Conservation (phyloP, 2,888 invertebrate species). For the Micoletzkya japonica region DNA sequence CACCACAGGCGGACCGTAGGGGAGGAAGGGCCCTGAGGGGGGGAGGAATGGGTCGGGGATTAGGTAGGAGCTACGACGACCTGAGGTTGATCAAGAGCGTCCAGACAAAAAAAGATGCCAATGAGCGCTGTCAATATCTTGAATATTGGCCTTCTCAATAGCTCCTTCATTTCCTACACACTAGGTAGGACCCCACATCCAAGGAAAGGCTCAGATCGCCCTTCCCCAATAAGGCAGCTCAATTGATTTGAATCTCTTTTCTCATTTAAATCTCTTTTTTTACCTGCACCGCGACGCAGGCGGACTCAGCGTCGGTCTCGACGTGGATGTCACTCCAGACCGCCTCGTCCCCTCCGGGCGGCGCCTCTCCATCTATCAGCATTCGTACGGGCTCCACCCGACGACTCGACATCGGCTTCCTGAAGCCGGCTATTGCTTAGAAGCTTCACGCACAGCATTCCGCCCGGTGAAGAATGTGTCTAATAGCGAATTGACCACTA, state of each 20-base stretch:
- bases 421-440: too few species aligned
- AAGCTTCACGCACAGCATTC: too few species aligned
- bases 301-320: not conserved
- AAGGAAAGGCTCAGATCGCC: too few species aligned
- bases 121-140: too few species aligned
- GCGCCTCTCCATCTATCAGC: not conserved
- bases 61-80: too few species aligned
- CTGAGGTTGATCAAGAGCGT: too few species aligned
- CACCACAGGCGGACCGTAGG: not conserved
- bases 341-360: not conserved
- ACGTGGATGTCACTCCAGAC: slow-evolving; percentile 28
- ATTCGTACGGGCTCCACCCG: not conserved
- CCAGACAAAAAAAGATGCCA: too few species aligned
- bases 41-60: not conserved
- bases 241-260: not conserved
- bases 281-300: slow-evolving; percentile 16
- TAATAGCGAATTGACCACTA: too few species aligned
- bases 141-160: too few species aligned
- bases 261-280: not conserved
- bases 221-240: not conserved
- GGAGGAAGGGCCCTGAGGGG: not conserved
- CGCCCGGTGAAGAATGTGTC: too few species aligned
- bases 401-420: slow-evolving; percentile 8
- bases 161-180: too few species aligned
- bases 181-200: too few species aligned